phyloP scores from a whole-genome alignment of 1,140 invertebrate species.

The Dendroctonus valens region DNA sequence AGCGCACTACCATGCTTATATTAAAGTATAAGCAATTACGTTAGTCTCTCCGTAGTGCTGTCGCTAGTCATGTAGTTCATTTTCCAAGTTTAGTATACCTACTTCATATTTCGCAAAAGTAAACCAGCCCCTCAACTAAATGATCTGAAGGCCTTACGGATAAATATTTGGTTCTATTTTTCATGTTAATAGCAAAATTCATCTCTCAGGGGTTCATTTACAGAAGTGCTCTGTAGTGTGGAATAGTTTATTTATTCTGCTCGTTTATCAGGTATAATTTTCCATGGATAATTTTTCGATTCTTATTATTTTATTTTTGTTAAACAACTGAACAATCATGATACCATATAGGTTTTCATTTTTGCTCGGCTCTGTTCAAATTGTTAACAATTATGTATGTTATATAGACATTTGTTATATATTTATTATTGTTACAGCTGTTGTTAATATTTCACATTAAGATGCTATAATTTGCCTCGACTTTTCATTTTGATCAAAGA shows the following conservation, averaged over 20 bases:
- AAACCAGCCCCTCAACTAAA: constrained; percentile 25
- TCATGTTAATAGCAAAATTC: neutral
- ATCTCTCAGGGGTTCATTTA: constrained; percentile 12
- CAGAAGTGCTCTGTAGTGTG: constrained; percentile 43
- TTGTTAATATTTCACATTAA: constrained; percentile 26
- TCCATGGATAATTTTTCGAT: no score
- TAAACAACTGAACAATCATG: no score
- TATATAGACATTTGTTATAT: constrained; percentile 31
- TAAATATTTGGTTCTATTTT: constrained; percentile 6
- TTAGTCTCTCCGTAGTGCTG: constrained; percentile 35
- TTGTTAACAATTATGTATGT: constrained; percentile 27
- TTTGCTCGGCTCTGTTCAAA: neutral
- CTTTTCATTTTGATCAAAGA: constrained; percentile 8
- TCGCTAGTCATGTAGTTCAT: constrained; percentile 42
- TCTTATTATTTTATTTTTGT: no score
- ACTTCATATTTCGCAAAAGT: constrained; percentile 25
- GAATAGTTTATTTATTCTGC: constrained; percentile 1
- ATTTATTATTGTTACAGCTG: constrained; percentile 33
- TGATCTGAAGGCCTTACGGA: constrained; percentile 37
- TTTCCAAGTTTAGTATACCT: constrained; percentile 33
- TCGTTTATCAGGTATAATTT: no score
- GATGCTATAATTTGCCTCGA: constrained; percentile 25
- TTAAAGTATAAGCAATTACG: neutral
- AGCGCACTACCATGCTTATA: constrained; percentile 3
- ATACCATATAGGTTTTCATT: neutral